Evolutionary conservation across 2,113 vertebrate genomes (phyloP).

Genomic region (Psilopsiagon aurifrons): DNA sequence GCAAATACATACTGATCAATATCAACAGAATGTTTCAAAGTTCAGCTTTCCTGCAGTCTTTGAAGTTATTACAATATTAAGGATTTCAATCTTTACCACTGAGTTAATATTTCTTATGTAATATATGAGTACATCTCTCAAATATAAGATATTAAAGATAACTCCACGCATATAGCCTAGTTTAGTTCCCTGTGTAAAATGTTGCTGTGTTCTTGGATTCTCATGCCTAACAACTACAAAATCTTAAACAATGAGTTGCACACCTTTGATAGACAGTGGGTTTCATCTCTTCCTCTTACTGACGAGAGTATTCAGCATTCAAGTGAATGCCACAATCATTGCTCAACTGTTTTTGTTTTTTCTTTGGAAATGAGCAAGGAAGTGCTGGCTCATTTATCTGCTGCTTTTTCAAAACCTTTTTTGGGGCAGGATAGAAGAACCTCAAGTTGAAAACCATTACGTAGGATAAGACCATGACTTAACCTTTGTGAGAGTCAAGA

Average conservation of each 20-base stretch:
- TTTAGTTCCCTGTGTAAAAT: neutral
- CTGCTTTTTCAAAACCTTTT: neutral
- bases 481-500: neutral
- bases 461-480: neutral
- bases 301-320: neutral
- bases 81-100: neutral
- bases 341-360: neutral
- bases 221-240: neutral
- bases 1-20: neutral
- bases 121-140: neutral
- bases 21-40: slow-evolving; percentile 37
- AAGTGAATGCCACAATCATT: accelerated
- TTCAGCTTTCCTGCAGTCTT: neutral
- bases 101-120: neutral
- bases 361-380: neutral
- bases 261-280: neutral
- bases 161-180: neutral
- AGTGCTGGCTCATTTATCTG: neutral
- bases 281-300: neutral
- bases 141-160: neutral
- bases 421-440: neutral
- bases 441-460: neutral
- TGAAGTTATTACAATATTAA: neutral
- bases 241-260: neutral
- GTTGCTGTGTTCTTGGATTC: neutral